A percentile compares a stretch with the other conserved stretches of the same genome.
These are phyloP conservation scores for Drosophila eugracilis DNA, from an alignment of 1,140 invertebrate genomes.

Conservation along the genomic window DNA sequence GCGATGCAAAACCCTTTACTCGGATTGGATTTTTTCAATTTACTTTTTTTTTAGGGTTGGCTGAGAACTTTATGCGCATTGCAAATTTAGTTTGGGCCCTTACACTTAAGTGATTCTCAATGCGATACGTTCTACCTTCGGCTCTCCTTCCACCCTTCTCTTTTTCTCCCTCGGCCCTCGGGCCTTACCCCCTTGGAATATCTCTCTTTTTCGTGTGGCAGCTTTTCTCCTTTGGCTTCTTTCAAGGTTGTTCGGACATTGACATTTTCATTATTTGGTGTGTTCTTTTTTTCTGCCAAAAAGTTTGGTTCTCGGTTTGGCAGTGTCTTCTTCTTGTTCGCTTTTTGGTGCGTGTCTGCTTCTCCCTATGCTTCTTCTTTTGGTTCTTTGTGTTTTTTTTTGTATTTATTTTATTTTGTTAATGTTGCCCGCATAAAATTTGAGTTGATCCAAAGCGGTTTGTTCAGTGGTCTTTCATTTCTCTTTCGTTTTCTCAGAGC, in stretches of 20 bases:
- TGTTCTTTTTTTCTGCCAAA: constrained; percentile 46
- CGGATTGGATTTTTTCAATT: constrained; percentile 26
- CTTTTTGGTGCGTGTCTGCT: constrained; percentile 67
- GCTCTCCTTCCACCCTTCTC: constrained; percentile 24
- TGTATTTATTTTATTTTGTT: constrained; percentile 50
- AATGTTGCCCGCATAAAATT: constrained; percentile 79
- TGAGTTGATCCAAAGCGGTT: constrained; percentile 65
- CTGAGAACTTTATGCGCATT: constrained; percentile 65
- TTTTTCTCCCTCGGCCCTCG: constrained; percentile 25
- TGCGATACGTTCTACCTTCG: constrained; percentile 21
- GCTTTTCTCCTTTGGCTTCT: constrained; percentile 83
- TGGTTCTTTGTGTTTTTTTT: constrained; percentile 37
- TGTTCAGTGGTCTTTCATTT: constrained; percentile 63
- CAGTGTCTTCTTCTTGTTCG: constrained; percentile 33
- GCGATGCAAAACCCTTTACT: constrained; percentile 23
- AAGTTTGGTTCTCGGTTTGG: constrained; percentile 64
- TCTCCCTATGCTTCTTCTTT: constrained; percentile 46
- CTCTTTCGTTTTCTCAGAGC: constrained; percentile 42
- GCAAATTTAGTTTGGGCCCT: constrained; percentile 66
- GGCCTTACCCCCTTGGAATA: constrained; percentile 1
- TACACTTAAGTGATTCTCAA: constrained; percentile 64
- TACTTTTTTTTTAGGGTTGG: constrained; percentile 19
- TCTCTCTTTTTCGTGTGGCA: constrained; percentile 37
- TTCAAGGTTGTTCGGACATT: constrained; percentile 85
- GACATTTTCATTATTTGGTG: constrained; percentile 81